phyloP scores from a whole-genome alignment of 2,888 invertebrate genomes.

The Watsonalla cultraria region DNA sequence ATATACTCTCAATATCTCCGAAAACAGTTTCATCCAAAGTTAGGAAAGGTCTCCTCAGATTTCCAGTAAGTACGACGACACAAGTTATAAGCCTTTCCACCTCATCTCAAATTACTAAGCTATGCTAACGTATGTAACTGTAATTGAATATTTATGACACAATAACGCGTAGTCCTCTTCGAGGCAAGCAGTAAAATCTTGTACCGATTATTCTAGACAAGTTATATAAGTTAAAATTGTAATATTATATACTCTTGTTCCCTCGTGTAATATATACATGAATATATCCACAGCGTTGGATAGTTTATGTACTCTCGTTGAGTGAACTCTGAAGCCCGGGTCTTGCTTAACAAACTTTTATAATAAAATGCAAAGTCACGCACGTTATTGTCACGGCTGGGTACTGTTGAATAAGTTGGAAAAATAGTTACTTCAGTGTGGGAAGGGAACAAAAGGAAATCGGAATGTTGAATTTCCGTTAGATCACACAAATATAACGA shows the following conservation, averaged over 20 bases:
- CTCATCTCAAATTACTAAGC: no score
- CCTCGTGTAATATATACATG: not conserved
- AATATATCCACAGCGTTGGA: not conserved
- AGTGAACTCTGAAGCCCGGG: not conserved
- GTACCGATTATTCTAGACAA: no score
- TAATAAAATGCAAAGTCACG: constrained; percentile 13
- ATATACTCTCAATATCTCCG: no score
- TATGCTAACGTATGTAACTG: no score
- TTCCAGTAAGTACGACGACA: no score
- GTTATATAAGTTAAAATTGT: no score
- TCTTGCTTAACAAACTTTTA: not conserved
- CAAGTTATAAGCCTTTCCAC: no score
- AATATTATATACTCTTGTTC: not conserved
- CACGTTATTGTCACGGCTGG: constrained; percentile 3
- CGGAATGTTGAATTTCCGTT: not conserved
- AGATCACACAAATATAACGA: not conserved
- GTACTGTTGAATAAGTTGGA: not conserved
- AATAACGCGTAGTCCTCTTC: no score
- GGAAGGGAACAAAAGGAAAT: not conserved
- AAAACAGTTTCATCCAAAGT: no score
- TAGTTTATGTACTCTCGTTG: not conserved
- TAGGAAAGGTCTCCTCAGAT: no score
- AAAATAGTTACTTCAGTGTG: not conserved
- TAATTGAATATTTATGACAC: no score
- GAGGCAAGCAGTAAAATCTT: no score